Evolutionary conservation across 2,888 invertebrate species (phyloP).

Genomic region (Rhogogaster chlorosoma): DNA sequence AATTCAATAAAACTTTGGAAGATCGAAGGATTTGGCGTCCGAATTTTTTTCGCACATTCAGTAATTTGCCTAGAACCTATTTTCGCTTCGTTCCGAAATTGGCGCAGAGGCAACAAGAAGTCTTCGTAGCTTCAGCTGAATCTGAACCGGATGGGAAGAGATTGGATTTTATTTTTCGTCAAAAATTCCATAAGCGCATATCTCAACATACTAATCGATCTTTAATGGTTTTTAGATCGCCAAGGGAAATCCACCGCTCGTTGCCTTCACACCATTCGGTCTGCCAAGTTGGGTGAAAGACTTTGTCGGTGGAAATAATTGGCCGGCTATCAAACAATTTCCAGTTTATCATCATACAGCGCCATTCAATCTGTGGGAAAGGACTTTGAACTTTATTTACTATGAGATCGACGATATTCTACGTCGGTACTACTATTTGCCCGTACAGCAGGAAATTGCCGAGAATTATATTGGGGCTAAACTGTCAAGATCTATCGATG

Average conservation of each 20-base stretch:
- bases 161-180: not conserved
- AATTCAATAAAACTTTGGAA: not conserved
- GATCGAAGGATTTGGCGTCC: not conserved
- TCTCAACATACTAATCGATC: not conserved
- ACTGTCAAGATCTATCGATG: not conserved
- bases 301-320: conserved; percentile 13
- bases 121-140: not conserved
- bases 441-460: conserved; percentile 8
- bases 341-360: not conserved
- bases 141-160: not conserved
- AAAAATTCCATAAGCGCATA: not conserved
- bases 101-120: not conserved
- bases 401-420: conserved; percentile 6
- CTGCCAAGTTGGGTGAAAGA: conserved; percentile 9
- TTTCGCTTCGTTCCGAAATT: not conserved
- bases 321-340: conserved; percentile 9
- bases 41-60: not conserved
- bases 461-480: conserved; percentile 27
- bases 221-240: not conserved
- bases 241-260: conserved; percentile 10
- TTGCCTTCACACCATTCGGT: conserved; percentile 25
- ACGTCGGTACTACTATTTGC: not conserved
- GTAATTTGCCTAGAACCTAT: not conserved
- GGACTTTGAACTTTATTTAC: conserved; percentile 6
- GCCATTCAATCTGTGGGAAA: not conserved